These are phyloP conservation scores for Grallaria varia DNA, from an alignment of 2,113 vertebrate species.

Conservation along the genomic window DNA sequence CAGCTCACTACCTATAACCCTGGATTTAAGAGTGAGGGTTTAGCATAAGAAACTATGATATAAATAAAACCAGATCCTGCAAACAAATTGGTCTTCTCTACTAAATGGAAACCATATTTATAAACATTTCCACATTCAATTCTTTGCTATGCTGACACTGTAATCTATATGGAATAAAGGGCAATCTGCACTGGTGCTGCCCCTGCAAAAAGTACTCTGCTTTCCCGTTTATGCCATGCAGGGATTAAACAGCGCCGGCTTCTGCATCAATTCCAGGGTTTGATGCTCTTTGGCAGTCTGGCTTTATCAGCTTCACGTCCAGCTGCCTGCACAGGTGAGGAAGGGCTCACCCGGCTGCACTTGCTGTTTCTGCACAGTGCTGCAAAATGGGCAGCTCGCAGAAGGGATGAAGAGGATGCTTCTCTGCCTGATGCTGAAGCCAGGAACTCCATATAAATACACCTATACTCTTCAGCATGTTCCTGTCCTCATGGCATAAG, in stretches of 20 bases:
- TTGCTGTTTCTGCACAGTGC: not conserved
- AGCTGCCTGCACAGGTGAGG: rapidly evolving
- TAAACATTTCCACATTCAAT: not conserved
- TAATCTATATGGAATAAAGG: not conserved
- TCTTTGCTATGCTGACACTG: not conserved
- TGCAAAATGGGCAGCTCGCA: not conserved
- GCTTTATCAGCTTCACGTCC: not conserved
- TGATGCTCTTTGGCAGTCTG: not conserved
- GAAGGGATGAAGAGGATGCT: not conserved
- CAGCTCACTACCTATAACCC: not conserved
- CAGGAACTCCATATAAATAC: not conserved
- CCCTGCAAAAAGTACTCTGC: not conserved
- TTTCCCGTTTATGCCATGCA: not conserved
- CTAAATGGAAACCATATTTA: not conserved
- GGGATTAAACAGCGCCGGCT: not conserved
- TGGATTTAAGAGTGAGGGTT: not conserved
- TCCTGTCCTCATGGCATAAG: not conserved
- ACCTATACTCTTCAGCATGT: not conserved
- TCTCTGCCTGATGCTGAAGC: not conserved
- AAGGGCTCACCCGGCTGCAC: not conserved
- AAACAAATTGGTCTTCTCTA: not conserved
- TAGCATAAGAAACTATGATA: not conserved
- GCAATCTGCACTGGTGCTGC: not conserved
- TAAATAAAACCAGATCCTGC: not conserved
- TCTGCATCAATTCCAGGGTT: not conserved